phyloP scores from a whole-genome alignment of 2,797 vertebrate genomes.

The Podargus strigoides region DNA sequence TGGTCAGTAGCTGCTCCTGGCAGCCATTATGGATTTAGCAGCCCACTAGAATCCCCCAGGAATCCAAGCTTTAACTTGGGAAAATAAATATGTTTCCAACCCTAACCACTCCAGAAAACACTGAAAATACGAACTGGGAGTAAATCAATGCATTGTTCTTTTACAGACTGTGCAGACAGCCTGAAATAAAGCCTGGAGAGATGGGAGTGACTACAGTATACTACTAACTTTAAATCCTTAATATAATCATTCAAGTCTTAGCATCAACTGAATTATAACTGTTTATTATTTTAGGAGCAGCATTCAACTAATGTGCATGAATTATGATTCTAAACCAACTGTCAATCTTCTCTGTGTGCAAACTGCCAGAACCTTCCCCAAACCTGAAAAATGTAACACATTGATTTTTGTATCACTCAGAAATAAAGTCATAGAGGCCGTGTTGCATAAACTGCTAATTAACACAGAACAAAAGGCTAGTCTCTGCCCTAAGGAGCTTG shows the following conservation, averaged over 20 bases:
- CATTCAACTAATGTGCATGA: background rate
- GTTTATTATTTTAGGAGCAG: slow-evolving; percentile 19
- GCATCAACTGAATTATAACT: background rate
- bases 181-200: slow-evolving; percentile 13
- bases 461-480: slow-evolving; percentile 36
- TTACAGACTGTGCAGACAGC: background rate
- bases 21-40: slow-evolving; percentile 8
- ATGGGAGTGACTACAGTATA: background rate
- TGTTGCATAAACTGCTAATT: slow-evolving; percentile 53
- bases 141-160: slow-evolving; percentile 6
- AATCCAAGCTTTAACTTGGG: background rate
- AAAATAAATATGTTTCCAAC: slow-evolving; percentile 40
- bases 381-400: slow-evolving; percentile 22
- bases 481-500: slow-evolving; percentile 42
- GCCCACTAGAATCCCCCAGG: slow-evolving; percentile 5
- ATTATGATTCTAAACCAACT: background rate
- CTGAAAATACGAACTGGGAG: background rate
- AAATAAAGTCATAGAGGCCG: slow-evolving; percentile 10
- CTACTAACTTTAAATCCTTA: background rate
- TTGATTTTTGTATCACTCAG: slow-evolving; percentile 6
- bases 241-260: background rate
- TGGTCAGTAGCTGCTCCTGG: slow-evolving; percentile 43
- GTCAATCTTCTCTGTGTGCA: background rate
- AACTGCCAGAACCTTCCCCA: background rate
- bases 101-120: slow-evolving; percentile 2